Percentiles rank a stretch among this genome's conserved stretches.
Evolutionary conservation across 1,140 invertebrate genomes (phyloP).

Genomic region (Copidosoma floridanum): DNA sequence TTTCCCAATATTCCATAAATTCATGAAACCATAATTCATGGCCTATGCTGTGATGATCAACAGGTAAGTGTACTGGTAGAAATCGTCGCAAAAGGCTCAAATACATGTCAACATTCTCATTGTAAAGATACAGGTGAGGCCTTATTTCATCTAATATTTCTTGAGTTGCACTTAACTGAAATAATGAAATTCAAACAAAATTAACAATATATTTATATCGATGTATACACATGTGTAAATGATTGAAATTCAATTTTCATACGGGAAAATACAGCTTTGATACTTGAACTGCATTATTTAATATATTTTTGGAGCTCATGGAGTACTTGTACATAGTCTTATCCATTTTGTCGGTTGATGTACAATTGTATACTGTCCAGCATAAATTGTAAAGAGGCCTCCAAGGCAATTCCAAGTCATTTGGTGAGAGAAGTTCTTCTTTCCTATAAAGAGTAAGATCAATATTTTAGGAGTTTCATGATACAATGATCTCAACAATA

Average conservation of each 20-base stretch:
- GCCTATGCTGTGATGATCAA: constrained; percentile 64
- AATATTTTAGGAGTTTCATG: background rate
- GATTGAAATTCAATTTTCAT: constrained; percentile 29
- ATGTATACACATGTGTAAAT: background rate
- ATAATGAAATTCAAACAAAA: constrained; percentile 19
- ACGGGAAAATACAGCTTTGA: constrained; percentile 52
- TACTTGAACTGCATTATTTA: constrained; percentile 39
- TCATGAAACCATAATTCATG: constrained; percentile 83
- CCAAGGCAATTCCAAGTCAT: constrained; percentile 84
- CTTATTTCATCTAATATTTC: constrained; percentile 86
- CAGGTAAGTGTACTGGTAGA: constrained; percentile 70
- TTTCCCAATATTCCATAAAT: constrained; percentile 75
- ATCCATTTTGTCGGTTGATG: constrained; percentile 49
- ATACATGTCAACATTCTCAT: constrained; percentile 63
- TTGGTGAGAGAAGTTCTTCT: constrained; percentile 70
- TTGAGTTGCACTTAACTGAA: constrained; percentile 65
- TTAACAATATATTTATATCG: background rate
- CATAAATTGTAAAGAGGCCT: constrained; percentile 76
- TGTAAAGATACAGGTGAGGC: constrained; percentile 65
- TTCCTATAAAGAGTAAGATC: constrained; percentile 62
- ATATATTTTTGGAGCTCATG: constrained; percentile 48
- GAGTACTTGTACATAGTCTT: constrained; percentile 65
- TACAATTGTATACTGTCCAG: constrained; percentile 54
- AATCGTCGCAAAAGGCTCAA: constrained; percentile 74
- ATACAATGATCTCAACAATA: background rate